Base-by-base conservation (phyloP, 2,113 vertebrate species). In the Athene noctua region DNA sequence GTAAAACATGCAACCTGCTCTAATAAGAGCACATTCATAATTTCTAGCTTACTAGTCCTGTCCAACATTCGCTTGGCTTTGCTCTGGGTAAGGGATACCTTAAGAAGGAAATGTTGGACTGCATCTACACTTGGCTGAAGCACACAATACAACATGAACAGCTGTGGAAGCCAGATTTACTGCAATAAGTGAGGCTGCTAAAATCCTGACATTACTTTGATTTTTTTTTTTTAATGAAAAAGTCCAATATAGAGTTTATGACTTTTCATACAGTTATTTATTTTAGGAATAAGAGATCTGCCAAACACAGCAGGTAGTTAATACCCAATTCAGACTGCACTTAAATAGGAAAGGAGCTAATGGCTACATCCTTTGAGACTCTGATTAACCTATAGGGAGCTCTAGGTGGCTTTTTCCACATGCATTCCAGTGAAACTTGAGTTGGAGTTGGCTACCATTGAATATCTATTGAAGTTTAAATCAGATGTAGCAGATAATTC, bases 1-100 rank as follows among this genome's bases (percentile, higher is more conserved):
- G 81, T 51, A 85, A 96, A 97, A 95, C 96, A 97, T 95, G 91
- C 92, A 96, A 96, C 96, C 94, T 96, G 79, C 91, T 93, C 90
- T 95, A 97, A 97, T 97, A 97, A 97, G 97, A 93, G 96, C 95
- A 92, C 95, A 96, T 97, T 96, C 96, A 97, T 97, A 96, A 97
- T 96, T 97, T 91, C 54, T 92, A 97, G 91, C 90, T 52, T 61
- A 49, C 34, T 16, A 66, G 52, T 61, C 93, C 66, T 38, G 79
- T 92, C 96, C 96, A 94, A 90, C 94, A 94, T 92, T 96, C 90
- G 66, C 94, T 92, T 97, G 95, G 96, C 96, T 96, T 94, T 65
- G 54, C 92, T 96, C 72, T 87, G 88, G 54, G 85, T 94, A 92
- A 97, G 58, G 93, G 93, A 97, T 95, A 97, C 87, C 92, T 93